Evolutionary conservation across 2,888 invertebrate species (phyloP), one percentile per base, ranked within the genome.

Genomic region (Conistra vaccinii): DNA sequence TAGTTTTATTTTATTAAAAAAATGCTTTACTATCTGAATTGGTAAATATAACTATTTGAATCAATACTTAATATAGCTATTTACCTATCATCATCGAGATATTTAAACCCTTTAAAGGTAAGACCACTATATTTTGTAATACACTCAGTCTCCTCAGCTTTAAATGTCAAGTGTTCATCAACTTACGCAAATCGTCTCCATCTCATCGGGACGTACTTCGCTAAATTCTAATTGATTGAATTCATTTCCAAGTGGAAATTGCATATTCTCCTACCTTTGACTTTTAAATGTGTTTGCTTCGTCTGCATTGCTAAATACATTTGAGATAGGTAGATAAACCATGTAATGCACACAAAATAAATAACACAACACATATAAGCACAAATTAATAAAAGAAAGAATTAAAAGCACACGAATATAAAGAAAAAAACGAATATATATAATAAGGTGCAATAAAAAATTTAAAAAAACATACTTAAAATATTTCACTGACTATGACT

Each of bases 151-250:
- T 23, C 23, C 6, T 7, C 29, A 29, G 68, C 23, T 73, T 73
- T 75, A 69, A 81, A 84, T 84, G 67, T 70, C 76, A 84, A 81
- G 73, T 66, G 53, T 45, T 74, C 72, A 76, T 79, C 76, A 67
- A 73, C 26, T 73, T 79, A 53, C 60, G 74, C 60, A 84, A 81
- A 80, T 73, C 84, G 63, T 51, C 29, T 71, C 35, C 29, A 57
- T 68, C 48, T 55, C 60, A 79, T 51, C 60, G 42, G 68, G 65
- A 65, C 62, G 42, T 67, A 32, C 70, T 71, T 53, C 45, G 65
- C 53, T 66, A 57, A 45, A 80, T 81, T 84, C 68, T 84, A 81
- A 84, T 80, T 81, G 60, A 81, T 72, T 69, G 60, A 72, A 78
- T 83, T 83, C 51, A 51, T 72, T 83, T 68, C 63, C n/a, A 65